Percentiles rank a stretch among this genome's conserved stretches.
Conservation (phyloP, 2,113 vertebrate genomes). For the Dipodomys merriami region DNA sequence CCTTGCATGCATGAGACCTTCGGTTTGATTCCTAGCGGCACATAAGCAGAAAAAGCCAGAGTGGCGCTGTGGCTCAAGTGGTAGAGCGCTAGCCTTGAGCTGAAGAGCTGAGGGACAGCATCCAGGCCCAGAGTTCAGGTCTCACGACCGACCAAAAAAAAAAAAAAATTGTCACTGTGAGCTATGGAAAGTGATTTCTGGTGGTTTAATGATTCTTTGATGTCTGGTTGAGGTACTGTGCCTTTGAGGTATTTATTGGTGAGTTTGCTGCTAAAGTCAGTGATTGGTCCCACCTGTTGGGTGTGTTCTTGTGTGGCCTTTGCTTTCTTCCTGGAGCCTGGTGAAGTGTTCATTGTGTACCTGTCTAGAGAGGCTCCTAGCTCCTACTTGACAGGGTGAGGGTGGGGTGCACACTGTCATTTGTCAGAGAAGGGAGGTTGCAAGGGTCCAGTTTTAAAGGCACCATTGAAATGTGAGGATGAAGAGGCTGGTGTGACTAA, state of each 20-base stretch:
- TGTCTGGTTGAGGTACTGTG: background rate
- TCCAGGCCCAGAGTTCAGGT: too few species aligned
- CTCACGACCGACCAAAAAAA: too few species aligned
- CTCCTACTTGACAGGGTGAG: background rate
- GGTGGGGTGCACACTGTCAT: fast-evolving
- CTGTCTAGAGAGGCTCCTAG: background rate
- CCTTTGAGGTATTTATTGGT: background rate
- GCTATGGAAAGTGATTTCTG: background rate
- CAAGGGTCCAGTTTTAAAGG: background rate
- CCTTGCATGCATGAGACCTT: too few species aligned
- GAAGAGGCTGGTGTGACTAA: background rate
- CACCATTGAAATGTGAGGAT: too few species aligned
- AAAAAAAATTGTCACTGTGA: background rate
- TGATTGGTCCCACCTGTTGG: background rate
- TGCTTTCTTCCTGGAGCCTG: too few species aligned
- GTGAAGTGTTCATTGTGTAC: fast-evolving
- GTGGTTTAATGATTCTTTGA: background rate
- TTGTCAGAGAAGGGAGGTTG: background rate
- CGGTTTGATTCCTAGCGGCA: too few species aligned
- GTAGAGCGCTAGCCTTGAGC: too few species aligned
- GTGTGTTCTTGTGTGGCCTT: background rate
- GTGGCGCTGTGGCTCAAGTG: too few species aligned
- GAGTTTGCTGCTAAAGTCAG: background rate
- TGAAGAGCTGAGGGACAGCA: too few species aligned
- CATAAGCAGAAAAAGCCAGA: too few species aligned